Base-by-base conservation (phyloP, 2,113 vertebrate genomes). In the Menura novaehollandiae region DNA sequence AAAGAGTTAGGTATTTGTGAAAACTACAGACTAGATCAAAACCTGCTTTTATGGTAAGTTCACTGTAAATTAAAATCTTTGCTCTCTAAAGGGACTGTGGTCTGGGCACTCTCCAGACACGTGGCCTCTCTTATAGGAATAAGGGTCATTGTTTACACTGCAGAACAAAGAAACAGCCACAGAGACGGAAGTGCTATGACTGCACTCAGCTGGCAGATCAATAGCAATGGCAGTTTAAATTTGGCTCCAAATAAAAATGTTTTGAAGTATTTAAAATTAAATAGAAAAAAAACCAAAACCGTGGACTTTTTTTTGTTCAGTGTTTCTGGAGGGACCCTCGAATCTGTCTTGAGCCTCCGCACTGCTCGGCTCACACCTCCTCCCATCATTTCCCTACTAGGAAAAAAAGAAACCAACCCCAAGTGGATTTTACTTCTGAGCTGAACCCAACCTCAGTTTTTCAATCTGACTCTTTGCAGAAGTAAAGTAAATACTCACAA, bases 221-320 rank as follows among this genome's bases (percentile, higher is more conserved):
- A 28, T 8, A 21, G 32, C 0, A 0, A 41, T 3, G 4, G 37
- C 58, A 11, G 7, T 9, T 76, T 28, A 43, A 28, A 74, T 62
- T 37, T 55, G 15, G 14, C 26, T 87, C 32, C 47, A 41, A 66
- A 66, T n/a, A 56, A 41, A 91, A 73, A 13, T 4, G 9, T 5
- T 76, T 66, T 53, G 13, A 85, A 75, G 18, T 32, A 58, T 82
- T 63, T 84, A 0, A 66, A 49, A 86, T 47, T 15, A 52, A 88
- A 35, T 30, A 10, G 19, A 6, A 11, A 7, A 11, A 2, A 12
- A 53, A n/a, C n/a, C n/a, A 16, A 11, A 52, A n/a, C 14, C 1
- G 12, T 12, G n/a, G 6, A 17, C 27, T 15, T 10, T n/a, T 39
- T 23, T n/a, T 13, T 30, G 39, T 60, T 62, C 19, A 19, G 39